Percentiles rank a stretch among this genome's conserved stretches.
Conservation (phyloP, 2,113 vertebrate species). For the Boleophthalmus pectinirostris region DNA sequence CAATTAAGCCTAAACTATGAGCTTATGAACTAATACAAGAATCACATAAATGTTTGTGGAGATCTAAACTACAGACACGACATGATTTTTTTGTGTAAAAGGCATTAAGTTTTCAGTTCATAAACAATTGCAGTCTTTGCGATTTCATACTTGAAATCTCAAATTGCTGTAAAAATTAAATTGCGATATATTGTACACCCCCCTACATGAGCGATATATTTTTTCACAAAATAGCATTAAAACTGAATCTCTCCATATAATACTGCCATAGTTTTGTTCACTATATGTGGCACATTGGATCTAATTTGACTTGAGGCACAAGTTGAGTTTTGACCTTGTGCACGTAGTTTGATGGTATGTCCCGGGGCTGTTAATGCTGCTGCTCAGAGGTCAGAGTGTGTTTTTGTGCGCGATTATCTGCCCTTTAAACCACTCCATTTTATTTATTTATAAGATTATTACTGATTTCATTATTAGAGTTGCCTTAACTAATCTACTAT, state of each 20-base stretch:
- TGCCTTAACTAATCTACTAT: neutral
- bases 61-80: too few relatives aligned
- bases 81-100: too few relatives aligned
- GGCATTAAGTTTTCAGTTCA: too few relatives aligned
- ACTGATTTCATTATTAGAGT: neutral
- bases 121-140: too few relatives aligned
- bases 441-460: neutral
- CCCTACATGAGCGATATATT: constrained; percentile 20
- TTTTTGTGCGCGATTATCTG: constrained; percentile 19
- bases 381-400: constrained; percentile 31
- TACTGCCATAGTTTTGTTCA: neutral
- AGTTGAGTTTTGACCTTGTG: constrained; percentile 55
- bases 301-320: constrained; percentile 24
- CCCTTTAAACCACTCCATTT: constrained; percentile 29
- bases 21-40: too few relatives aligned
- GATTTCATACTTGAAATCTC: too few relatives aligned
- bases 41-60: too few relatives aligned
- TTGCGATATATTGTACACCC: constrained; percentile 32
- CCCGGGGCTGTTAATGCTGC: constrained; percentile 11
- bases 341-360: constrained; percentile 39
- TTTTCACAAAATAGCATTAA: constrained; percentile 32
- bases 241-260: constrained; percentile 10
- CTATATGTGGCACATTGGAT: constrained; percentile 16
- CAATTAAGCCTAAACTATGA: too few relatives aligned
- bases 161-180: too few relatives aligned